Evolutionary conservation across 2,797 vertebrate species (phyloP).

Genomic region (Cossypha heuglini): DNA sequence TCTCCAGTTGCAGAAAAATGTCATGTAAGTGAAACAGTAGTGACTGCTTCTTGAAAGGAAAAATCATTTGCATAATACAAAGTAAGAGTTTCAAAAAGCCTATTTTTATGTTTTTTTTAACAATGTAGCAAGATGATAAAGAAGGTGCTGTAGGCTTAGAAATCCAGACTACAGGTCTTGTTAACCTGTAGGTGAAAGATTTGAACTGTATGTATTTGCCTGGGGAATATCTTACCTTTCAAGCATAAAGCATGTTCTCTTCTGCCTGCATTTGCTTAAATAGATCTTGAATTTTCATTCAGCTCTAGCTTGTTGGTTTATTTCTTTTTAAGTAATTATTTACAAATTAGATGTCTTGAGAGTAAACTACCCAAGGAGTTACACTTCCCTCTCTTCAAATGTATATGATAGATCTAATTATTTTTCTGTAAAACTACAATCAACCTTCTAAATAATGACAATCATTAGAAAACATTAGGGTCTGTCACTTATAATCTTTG

Average conservation of each 20-base stretch:
- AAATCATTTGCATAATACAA: neutral
- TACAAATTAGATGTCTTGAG: slow-evolving; percentile 55
- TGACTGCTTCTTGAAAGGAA: neutral
- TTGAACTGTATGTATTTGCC: neutral
- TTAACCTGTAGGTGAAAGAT: neutral
- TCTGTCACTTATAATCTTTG: slow-evolving; percentile 29
- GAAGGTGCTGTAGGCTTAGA: neutral
- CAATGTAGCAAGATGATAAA: neutral
- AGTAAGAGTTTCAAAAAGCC: neutral
- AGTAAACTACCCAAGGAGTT: neutral
- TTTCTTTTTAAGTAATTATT: slow-evolving; percentile 44
- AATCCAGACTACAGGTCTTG: slow-evolving; percentile 14
- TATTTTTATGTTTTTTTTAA: neutral
- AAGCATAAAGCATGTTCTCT: neutral
- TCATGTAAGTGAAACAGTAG: neutral
- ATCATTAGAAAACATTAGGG: slow-evolving; percentile 39
- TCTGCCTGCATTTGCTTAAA: neutral
- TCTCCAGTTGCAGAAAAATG: neutral
- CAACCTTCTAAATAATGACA: slow-evolving; percentile 25
- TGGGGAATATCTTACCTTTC: neutral
- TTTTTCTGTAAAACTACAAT: slow-evolving; percentile 37
- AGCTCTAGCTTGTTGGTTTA: neutral
- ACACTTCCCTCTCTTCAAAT: neutral
- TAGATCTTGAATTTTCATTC: neutral
- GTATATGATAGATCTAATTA: slow-evolving; percentile 25